These are phyloP conservation scores for Myopa tessellatipennis DNA, from an alignment of 2,888 invertebrate species.

Conservation along the genomic window DNA sequence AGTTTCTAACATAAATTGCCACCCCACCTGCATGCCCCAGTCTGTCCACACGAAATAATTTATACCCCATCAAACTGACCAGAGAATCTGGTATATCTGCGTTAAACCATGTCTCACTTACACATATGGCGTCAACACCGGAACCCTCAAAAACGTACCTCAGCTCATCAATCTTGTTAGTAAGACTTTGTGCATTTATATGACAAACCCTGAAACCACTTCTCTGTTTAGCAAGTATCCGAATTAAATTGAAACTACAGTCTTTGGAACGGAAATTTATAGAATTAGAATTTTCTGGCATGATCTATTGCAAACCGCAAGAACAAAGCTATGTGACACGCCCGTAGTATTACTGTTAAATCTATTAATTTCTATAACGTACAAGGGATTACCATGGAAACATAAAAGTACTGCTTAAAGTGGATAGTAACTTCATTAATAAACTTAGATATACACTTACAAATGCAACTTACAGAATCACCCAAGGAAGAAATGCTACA, in stretches of 20 bases:
- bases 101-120: slow-evolving; percentile 29
- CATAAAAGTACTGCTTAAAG: background rate
- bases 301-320: background rate
- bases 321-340: background rate
- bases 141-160: background rate
- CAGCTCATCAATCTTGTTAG: background rate
- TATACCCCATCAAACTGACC: background rate
- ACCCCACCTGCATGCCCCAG: slow-evolving; percentile 1
- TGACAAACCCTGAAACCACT: background rate
- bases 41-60: slow-evolving; percentile 12
- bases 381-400: background rate
- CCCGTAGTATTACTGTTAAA: background rate
- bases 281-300: background rate
- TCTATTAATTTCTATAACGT: too few relatives aligned
- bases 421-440: too few relatives aligned
- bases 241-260: background rate
- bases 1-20: slow-evolving; percentile 16
- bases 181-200: background rate
- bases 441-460: background rate
- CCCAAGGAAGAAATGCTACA: too few relatives aligned
- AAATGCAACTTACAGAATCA: background rate
- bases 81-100: slow-evolving; percentile 1
- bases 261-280: background rate
- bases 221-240: background rate
- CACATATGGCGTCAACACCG: background rate